These are phyloP conservation scores for Xylocopa sonorina DNA, from an alignment of 1,140 invertebrate genomes.

Conservation along the genomic window DNA sequence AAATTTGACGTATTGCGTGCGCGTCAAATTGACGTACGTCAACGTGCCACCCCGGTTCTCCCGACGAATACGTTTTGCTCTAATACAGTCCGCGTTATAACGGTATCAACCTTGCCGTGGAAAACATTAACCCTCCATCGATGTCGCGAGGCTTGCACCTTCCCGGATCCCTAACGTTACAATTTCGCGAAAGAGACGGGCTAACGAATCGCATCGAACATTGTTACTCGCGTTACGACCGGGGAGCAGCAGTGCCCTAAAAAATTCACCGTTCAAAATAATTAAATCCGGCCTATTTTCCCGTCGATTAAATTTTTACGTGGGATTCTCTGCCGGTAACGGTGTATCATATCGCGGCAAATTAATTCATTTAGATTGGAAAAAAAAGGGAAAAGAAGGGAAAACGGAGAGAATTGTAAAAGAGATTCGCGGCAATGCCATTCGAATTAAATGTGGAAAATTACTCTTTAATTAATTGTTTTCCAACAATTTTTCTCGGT, in stretches of 20 bases:
- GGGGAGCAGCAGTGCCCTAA: conserved; percentile 27
- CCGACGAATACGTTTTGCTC: conserved; percentile 48
- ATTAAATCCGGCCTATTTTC: conserved; percentile 33
- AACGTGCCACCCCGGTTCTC: conserved; percentile 36
- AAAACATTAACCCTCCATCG: conserved; percentile 36
- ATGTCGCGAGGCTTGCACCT: too few relatives aligned
- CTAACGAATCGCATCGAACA: neutral
- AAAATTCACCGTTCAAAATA: conserved; percentile 50
- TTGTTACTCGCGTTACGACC: conserved; percentile 27
- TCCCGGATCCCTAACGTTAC: too few relatives aligned
- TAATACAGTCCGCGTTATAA: conserved; percentile 46
- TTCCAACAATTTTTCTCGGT: neutral
- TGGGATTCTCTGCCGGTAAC: conserved; percentile 5
- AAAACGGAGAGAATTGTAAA: neutral
- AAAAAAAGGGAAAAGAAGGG: conserved; percentile 4
- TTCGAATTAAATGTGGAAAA: conserved; percentile 45
- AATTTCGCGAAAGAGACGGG: too few relatives aligned
- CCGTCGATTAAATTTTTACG: conserved; percentile 39
- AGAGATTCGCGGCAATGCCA: conserved; percentile 29
- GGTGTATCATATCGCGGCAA: conserved; percentile 20
- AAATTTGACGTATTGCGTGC: conserved; percentile 54
- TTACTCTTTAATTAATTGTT: conserved; percentile 46
- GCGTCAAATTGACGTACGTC: conserved; percentile 52
- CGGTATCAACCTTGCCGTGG: conserved; percentile 7
- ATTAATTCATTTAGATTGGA: conserved; percentile 55